Evolutionary conservation across 2,888 invertebrate genomes (phyloP).

Genomic region (Melipona bicolor): DNA sequence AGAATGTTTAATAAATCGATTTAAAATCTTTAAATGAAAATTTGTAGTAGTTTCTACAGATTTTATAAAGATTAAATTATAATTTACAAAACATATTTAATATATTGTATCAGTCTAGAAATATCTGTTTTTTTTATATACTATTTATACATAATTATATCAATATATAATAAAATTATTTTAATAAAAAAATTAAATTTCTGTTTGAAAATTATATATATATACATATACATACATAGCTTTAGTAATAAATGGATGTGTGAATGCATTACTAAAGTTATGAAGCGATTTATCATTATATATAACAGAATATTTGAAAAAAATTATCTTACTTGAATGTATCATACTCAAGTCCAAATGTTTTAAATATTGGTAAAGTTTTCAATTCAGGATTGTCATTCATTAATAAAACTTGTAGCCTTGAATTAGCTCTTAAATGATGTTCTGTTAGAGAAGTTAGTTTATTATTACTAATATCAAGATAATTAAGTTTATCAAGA

Average conservation of each 20-base stretch:
- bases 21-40: background rate
- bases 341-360: conserved; percentile 83
- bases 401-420: conserved; percentile 89
- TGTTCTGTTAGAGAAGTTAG: conserved; percentile 88
- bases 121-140: background rate
- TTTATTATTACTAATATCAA: conserved; percentile 91
- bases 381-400: conserved; percentile 89
- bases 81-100: background rate
- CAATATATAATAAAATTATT: background rate
- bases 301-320: background rate
- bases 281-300: background rate
- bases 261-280: background rate
- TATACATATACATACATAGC: background rate
- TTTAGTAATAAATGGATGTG: no score
- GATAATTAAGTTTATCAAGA: conserved; percentile 88
- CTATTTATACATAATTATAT: background rate
- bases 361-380: conserved; percentile 89
- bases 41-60: no score
- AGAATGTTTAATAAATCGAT: background rate
- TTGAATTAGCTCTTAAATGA: conserved; percentile 89
- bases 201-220: background rate
- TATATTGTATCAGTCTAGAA: background rate
- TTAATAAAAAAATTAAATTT: background rate
- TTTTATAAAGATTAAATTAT: no score
- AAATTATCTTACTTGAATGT: conserved; percentile 75